Conservation (phyloP, 2,888 invertebrate species). For the Eustalomyia histrio region DNA sequence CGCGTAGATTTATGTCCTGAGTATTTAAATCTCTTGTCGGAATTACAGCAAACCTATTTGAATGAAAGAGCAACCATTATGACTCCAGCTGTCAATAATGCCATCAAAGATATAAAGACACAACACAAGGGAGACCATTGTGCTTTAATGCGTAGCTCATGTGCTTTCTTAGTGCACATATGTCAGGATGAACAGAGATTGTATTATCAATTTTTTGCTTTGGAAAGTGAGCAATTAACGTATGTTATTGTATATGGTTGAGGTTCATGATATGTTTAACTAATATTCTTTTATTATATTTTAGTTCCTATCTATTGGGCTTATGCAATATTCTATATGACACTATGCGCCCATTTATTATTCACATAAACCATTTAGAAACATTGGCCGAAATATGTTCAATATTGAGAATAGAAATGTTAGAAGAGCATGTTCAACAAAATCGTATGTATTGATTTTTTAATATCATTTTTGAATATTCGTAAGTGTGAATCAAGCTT, state of each 20-base stretch:
- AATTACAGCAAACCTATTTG: slow-evolving; percentile 92
- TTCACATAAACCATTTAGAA: slow-evolving; percentile 98
- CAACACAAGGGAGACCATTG: slow-evolving; percentile 88
- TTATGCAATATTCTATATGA: slow-evolving; percentile 95
- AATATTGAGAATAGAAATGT: slow-evolving; percentile 93
- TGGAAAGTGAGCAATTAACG: slow-evolving; percentile 84
- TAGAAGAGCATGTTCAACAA: slow-evolving; percentile 93
- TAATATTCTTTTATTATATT: slow-evolving; percentile 32
- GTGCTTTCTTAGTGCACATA: slow-evolving; percentile 93
- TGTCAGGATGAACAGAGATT: slow-evolving; percentile 96
- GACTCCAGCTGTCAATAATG: slow-evolving; percentile 85
- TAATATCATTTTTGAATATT: too few species aligned
- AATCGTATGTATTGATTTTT: slow-evolving; percentile 82
- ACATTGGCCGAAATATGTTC: slow-evolving; percentile 97
- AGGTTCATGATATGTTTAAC: background rate
- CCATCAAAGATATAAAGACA: slow-evolving; percentile 84
- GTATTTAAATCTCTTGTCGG: slow-evolving; percentile 86
- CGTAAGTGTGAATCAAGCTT: too few species aligned
- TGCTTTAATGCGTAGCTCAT: slow-evolving; percentile 90
- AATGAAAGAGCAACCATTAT: slow-evolving; percentile 85
- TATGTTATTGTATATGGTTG: slow-evolving; percentile 75
- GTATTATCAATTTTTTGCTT: slow-evolving; percentile 93
- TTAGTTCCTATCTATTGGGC: slow-evolving; percentile 88
- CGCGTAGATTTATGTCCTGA: slow-evolving; percentile 87
- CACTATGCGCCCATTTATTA: slow-evolving; percentile 93